phyloP scores from a whole-genome alignment of 2,888 invertebrate species.

The Chorisops tibialis region DNA sequence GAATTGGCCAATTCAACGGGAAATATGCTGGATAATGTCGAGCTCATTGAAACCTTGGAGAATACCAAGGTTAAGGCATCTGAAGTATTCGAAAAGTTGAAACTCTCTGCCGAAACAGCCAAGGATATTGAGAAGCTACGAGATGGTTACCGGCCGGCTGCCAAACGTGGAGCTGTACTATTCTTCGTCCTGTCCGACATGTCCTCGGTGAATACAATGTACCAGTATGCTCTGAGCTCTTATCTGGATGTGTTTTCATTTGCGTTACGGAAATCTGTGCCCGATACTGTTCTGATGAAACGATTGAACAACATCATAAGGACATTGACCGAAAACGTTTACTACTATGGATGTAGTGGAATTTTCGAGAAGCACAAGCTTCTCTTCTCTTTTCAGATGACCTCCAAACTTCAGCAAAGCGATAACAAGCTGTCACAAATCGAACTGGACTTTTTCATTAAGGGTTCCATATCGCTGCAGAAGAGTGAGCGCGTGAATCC shows the following conservation, averaged over 20 bases:
- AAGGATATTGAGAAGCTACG: conserved; percentile 77
- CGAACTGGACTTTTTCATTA: conserved; percentile 88
- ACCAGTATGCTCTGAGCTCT: conserved; percentile 83
- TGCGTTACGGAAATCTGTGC: conserved; percentile 77
- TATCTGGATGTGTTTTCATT: conserved; percentile 81
- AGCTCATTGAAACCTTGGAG: conserved; percentile 79
- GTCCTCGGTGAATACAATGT: conserved; percentile 86
- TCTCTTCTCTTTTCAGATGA: conserved; percentile 87
- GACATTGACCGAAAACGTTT: conserved; percentile 81
- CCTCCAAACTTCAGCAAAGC: conserved; percentile 75
- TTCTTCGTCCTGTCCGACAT: conserved; percentile 90
- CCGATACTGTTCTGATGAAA: conserved; percentile 71
- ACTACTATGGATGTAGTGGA: conserved; percentile 88
- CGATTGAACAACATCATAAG: conserved; percentile 78
- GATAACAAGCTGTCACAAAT: conserved; percentile 60
- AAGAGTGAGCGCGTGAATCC: conserved; percentile 67
- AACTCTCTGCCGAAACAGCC: conserved; percentile 70
- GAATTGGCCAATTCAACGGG: conserved; percentile 84
- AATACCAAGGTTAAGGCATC: conserved; percentile 83
- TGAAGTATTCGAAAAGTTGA: conserved; percentile 78
- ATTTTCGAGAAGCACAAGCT: conserved; percentile 90
- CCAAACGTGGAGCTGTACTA: conserved; percentile 81
- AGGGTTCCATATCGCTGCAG: conserved; percentile 76
- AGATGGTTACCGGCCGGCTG: conserved; percentile 81
- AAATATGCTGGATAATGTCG: conserved; percentile 89